A percentile compares a stretch with the other conserved stretches of the same genome.
Conservation (phyloP, 2,797 vertebrate genomes). For the Zalophus californianus region DNA sequence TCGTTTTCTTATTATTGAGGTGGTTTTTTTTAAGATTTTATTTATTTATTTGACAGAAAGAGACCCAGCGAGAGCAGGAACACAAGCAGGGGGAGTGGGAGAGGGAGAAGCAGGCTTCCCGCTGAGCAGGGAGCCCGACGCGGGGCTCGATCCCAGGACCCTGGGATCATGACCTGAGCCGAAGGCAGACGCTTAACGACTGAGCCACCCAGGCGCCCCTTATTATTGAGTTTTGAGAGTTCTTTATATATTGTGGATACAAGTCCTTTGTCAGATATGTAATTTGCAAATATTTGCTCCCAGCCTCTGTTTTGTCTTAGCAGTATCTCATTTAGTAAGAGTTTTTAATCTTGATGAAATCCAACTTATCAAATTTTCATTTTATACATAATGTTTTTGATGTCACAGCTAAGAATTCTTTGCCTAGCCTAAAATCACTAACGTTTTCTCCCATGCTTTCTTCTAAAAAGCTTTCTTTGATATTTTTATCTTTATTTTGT, state of each 20-base stretch:
- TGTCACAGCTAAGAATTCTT: constrained; percentile 14
- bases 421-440: neutral
- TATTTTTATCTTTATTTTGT: neutral
- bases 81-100: too few species aligned
- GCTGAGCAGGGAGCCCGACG: too few species aligned
- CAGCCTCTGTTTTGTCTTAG: neutral
- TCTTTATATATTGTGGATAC: neutral
- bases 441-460: neutral
- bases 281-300: neutral
- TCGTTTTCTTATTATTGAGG: neutral
- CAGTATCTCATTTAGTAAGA: neutral
- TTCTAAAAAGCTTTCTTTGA: neutral
- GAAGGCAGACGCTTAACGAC: too few species aligned
- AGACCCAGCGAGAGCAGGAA: too few species aligned
- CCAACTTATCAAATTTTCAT: constrained; percentile 25
- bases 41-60: too few species aligned
- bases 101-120: too few species aligned
- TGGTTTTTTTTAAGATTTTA: too few species aligned
- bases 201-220: neutral
- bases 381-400: neutral
- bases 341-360: constrained; percentile 28
- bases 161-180: too few species aligned
- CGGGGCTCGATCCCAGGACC: too few species aligned
- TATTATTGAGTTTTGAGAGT: neutral
- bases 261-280: neutral